These are phyloP conservation scores for Xerus rutilus DNA, from an alignment of 2,797 vertebrate genomes.

Conservation along the genomic window DNA sequence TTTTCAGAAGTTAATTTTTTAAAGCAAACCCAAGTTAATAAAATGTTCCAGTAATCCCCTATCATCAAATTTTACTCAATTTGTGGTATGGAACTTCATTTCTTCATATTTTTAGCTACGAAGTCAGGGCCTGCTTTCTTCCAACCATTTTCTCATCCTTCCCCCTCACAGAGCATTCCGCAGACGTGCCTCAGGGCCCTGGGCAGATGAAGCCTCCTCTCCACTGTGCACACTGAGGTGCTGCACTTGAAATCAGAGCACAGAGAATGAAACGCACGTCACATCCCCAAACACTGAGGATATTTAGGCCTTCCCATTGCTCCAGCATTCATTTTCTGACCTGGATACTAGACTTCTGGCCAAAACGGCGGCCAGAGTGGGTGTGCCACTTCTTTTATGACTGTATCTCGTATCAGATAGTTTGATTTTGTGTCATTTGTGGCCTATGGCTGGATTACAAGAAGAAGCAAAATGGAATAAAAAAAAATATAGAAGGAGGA, in stretches of 20 bases:
- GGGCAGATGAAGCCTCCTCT: neutral
- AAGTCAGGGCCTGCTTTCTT: constrained; percentile 69
- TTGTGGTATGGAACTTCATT: constrained; percentile 76
- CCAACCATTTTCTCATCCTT: constrained; percentile 75
- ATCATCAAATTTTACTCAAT: constrained; percentile 76
- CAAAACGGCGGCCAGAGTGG: neutral
- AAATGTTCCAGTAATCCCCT: constrained; percentile 81
- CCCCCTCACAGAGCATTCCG: neutral
- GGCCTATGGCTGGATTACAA: constrained; percentile 63
- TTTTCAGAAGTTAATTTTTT: constrained; percentile 81
- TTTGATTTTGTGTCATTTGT: constrained; percentile 72
- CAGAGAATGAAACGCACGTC: neutral
- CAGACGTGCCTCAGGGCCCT: neutral
- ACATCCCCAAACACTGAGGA: neutral
- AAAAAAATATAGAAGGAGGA: constrained; percentile 80
- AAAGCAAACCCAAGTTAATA: constrained; percentile 88
- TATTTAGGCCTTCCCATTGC: neutral
- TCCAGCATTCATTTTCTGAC: neutral
- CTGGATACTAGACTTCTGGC: constrained; percentile 38
- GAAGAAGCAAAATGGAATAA: constrained; percentile 68
- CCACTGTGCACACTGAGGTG: neutral
- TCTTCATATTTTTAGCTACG: constrained; percentile 80
- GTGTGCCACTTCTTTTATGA: constrained; percentile 33
- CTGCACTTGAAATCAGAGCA: neutral
- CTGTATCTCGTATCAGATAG: constrained; percentile 67